Evolutionary conservation across 1,140 invertebrate species (phyloP).

Genomic region (Akabosia matsudoensis): DNA sequence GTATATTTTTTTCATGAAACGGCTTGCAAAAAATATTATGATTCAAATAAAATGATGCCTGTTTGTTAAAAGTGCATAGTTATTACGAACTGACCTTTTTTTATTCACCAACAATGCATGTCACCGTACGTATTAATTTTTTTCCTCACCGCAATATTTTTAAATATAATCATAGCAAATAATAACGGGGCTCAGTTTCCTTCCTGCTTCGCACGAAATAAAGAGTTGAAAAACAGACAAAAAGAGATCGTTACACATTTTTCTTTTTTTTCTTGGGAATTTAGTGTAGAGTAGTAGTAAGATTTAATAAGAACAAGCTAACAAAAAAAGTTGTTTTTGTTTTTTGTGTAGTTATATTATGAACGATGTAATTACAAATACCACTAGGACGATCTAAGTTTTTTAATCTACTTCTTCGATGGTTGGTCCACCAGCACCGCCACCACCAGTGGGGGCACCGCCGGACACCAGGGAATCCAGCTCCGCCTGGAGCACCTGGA

Average conservation of each 20-base stretch:
- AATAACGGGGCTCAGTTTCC: slow-evolving; percentile 6
- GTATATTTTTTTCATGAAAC: too few relatives aligned
- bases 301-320: slow-evolving; percentile 20
- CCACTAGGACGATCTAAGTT: background rate
- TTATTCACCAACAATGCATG: background rate
- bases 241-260: slow-evolving; percentile 13
- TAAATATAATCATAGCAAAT: slow-evolving; percentile 1
- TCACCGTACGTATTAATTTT: background rate
- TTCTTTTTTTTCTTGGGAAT: background rate
- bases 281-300: background rate
- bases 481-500: slow-evolving; percentile 37
- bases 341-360: slow-evolving; percentile 1
- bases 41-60: background rate
- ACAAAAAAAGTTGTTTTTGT: background rate
- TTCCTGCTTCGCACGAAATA: background rate
- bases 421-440: slow-evolving; percentile 42
- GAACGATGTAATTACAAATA: slow-evolving; percentile 13
- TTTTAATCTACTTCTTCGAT: slow-evolving; percentile 47
- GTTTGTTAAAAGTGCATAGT: too few relatives aligned
- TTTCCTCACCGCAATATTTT: background rate
- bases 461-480: slow-evolving; percentile 41
- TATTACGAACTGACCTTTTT: background rate
- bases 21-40: too few relatives aligned
- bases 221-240: background rate
- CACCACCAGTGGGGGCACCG: slow-evolving; percentile 20